These are phyloP conservation scores for Vombatus ursinus DNA, from an alignment of 2,113 vertebrate species.

Conservation along the genomic window DNA sequence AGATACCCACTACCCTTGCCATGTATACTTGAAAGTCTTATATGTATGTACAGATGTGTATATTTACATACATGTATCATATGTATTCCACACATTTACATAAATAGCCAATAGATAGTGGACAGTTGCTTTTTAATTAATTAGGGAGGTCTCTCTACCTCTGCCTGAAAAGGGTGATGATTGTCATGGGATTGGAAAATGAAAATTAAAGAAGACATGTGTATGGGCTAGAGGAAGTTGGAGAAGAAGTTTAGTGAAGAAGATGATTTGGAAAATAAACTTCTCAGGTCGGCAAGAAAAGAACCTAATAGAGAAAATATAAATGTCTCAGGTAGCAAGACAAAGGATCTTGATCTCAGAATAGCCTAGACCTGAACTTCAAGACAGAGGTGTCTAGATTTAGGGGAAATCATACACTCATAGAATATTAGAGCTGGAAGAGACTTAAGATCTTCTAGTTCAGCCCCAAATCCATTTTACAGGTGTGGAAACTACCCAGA, in stretches of 20 bases:
- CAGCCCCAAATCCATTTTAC: background rate
- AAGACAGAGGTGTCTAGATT: conserved; percentile 58
- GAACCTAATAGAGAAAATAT: background rate
- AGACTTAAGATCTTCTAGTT: background rate
- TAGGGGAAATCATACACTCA: conserved; percentile 67
- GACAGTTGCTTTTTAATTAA: background rate
- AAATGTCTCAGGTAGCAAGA: conserved; percentile 42
- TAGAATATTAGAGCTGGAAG: conserved; percentile 48
- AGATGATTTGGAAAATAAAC: background rate
- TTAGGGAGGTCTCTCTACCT: background rate
- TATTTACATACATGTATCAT: background rate
- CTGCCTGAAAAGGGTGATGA: background rate
- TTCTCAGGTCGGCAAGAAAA: background rate
- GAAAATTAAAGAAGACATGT: background rate
- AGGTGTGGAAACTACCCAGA: background rate
- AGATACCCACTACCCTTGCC: background rate
- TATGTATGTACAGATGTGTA: background rate
- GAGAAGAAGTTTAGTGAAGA: background rate
- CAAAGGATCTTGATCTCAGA: conserved; percentile 54
- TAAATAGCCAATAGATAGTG: background rate
- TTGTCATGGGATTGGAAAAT: background rate
- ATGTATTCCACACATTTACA: background rate
- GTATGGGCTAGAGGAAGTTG: background rate
- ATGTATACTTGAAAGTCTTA: conserved; percentile 5
- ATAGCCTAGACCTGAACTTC: conserved; percentile 63